Base-by-base conservation (phyloP, 2,797 vertebrate species). In the Chrosomus eos region DNA sequence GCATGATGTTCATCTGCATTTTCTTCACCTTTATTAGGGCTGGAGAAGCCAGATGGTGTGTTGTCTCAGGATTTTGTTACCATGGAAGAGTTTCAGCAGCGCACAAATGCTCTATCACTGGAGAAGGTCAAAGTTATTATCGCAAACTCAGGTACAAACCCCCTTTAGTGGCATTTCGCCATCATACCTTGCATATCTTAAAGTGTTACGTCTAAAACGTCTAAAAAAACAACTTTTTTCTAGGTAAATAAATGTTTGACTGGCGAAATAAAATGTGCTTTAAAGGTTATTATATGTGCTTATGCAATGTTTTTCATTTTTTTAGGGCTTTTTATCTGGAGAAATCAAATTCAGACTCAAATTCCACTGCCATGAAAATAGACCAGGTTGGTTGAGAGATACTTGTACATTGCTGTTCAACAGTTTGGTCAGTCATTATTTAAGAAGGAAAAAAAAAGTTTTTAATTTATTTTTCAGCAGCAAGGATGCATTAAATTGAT, bases 71-170 rank as follows among this genome's bases (percentile, higher is more conserved):
- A 96, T 76, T 94, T 88, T 70, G 78, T 86, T 0, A 68, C 88
- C 1, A 92, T 94, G 91, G 97, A 98, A 87, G 97, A 99, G 85
- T 92, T 99, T 87, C 96, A 98, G 90, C 97, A 98, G 93, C 95
- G 97, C 89, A 97, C 96, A 89, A 99, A 99, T 4, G 91, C 94
- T 0, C 82, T 96, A 84, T 98, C 98, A n/a, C 94, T 99, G n/a
- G 98, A 97, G 93, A 99, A 97, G 93, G 97, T 97, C 87, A 98
- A 98, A 95, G 95, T 87, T 99, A 99, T 92, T 99, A 99, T 93
- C 97, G 97, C 82, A 97, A 93, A 93, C 97, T 99, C 95, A 97
- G 98, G 98, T 99, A 91, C 0, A 68, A 67, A 33, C 16, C 2
- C 14, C 5, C 14, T 26, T 11, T 45, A 14, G 43, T 7, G 28